phyloP scores from a whole-genome alignment of 2,888 invertebrate species.

The Chrysodeixis includens region DNA sequence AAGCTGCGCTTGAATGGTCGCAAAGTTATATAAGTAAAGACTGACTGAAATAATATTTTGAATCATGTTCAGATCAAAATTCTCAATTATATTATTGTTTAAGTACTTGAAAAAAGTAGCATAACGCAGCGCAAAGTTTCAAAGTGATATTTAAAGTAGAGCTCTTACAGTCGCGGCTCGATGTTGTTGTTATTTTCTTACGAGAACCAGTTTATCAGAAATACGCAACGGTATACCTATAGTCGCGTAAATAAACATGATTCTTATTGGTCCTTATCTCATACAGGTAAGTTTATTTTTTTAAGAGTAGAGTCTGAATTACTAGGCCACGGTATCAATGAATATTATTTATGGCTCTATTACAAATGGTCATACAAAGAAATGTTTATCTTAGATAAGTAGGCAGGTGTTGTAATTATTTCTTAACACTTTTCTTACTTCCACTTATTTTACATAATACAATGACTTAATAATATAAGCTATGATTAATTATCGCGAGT shows the following conservation, averaged over 20 bases:
- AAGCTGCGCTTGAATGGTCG: conserved; percentile 15
- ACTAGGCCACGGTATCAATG: conserved; percentile 22
- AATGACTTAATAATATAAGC: conserved; percentile 63
- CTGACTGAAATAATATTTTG: not conserved
- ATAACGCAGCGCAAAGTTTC: not conserved
- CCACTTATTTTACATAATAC: conserved; percentile 63
- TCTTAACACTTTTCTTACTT: conserved; percentile 20
- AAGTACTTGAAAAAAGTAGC: not conserved
- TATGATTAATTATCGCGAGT: conserved; percentile 71
- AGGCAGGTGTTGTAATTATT: conserved; percentile 19
- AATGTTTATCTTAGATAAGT: conserved; percentile 24
- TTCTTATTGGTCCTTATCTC: conserved; percentile 19
- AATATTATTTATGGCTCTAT: conserved; percentile 13
- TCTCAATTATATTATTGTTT: no score
- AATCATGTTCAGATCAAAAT: conserved; percentile 17
- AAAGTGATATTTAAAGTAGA: conserved; percentile 16
- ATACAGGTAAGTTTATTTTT: conserved; percentile 11
- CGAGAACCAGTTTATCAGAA: conserved; percentile 18
- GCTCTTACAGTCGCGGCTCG: not conserved
- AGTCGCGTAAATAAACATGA: conserved; percentile 21
- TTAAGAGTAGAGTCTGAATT: conserved; percentile 13
- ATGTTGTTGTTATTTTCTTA: not conserved
- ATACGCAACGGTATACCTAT: not conserved
- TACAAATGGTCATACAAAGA: conserved; percentile 22
- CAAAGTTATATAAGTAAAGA: conserved; percentile 16